These are phyloP conservation scores for Cryptus armator DNA, from an alignment of 2,888 invertebrate species.

Conservation along the genomic window DNA sequence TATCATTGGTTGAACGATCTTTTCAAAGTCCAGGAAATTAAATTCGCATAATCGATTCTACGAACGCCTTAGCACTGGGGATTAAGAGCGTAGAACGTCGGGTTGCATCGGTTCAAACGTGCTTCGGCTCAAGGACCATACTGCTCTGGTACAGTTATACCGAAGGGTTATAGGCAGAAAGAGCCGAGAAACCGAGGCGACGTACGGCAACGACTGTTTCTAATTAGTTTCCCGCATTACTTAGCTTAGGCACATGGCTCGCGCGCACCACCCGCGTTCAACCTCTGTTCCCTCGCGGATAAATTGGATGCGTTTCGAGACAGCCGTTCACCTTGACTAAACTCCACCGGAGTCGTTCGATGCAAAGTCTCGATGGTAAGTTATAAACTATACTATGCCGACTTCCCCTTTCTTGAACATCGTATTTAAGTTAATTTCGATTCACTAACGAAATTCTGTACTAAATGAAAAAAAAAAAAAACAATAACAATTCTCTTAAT, in stretches of 20 bases:
- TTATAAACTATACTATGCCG: background rate
- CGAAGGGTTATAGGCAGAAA: conserved; percentile 31
- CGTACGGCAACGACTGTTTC: conserved; percentile 77
- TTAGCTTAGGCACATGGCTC: conserved; percentile 68
- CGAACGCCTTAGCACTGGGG: conserved; percentile 30
- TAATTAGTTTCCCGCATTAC: conserved; percentile 80
- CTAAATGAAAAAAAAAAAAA: background rate
- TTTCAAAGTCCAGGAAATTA: conserved; percentile 46
- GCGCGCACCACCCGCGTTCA: conserved; percentile 59
- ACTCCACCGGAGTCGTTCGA: conserved; percentile 40
- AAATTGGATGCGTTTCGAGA: conserved; percentile 79
- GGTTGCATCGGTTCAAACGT: conserved; percentile 42
- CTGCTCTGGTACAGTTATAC: conserved; percentile 43
- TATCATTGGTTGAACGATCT: background rate
- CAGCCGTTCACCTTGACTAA: conserved; percentile 77
- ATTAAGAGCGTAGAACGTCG: conserved; percentile 48
- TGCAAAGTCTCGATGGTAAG: conserved; percentile 29
- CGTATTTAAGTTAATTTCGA: conserved; percentile 38
- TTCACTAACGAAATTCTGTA: background rate
- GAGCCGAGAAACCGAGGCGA: conserved; percentile 57
- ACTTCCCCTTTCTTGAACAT: conserved; percentile 43
- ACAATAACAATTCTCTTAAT: background rate
- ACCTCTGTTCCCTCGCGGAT: conserved; percentile 69
- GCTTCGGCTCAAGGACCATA: conserved; percentile 36
- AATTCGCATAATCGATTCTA: conserved; percentile 59